These are phyloP conservation scores for Austrofundulus limnaeus DNA, from an alignment of 2,113 vertebrate genomes.

Conservation along the genomic window DNA sequence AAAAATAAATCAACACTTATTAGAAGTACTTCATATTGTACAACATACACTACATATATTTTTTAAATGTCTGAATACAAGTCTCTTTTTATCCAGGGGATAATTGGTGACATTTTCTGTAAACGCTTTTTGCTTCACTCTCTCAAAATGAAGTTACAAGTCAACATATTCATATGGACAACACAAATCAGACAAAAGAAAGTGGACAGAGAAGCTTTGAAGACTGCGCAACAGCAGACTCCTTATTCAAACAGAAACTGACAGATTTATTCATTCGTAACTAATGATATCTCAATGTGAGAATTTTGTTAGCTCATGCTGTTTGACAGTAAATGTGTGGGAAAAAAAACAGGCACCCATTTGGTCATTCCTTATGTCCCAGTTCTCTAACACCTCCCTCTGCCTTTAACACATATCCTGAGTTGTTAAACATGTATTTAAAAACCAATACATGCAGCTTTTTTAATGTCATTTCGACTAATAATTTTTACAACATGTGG, in stretches of 20 bases:
- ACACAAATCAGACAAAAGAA: too few relatives aligned
- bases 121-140: too few relatives aligned
- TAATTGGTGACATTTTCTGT: too few relatives aligned
- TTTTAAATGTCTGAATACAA: too few relatives aligned
- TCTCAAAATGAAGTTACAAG: too few relatives aligned
- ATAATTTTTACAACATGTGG: neutral
- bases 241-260: neutral
- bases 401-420: constrained; percentile 18
- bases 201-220: neutral
- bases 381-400: constrained; percentile 28
- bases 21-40: too few relatives aligned
- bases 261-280: neutral
- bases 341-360: neutral
- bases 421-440: constrained; percentile 1
- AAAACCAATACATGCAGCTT: neutral
- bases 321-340: constrained; percentile 19
- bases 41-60: too few relatives aligned
- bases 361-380: constrained; percentile 26
- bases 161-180: too few relatives aligned
- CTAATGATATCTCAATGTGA: neutral
- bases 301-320: neutral
- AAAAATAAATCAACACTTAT: too few relatives aligned
- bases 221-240: neutral
- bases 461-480: neutral
- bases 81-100: too few relatives aligned